Evolutionary conservation across 2,113 vertebrate genomes (phyloP), one percentile per base, ranked within the genome.

Genomic region (Polypterus bichir): DNA sequence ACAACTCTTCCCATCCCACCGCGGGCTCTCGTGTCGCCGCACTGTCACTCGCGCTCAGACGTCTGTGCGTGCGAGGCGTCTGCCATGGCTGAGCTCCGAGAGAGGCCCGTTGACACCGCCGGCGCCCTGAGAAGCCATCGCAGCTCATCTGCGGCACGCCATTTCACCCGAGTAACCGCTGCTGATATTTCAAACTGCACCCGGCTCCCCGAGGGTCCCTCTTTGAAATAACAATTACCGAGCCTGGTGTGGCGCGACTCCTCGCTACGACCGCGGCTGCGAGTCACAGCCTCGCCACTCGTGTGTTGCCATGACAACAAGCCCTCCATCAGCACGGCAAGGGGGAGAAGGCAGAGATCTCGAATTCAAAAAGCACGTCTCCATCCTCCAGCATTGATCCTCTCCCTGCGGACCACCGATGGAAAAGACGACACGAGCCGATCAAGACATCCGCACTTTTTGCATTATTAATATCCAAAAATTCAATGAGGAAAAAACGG

Each of bases 241-340:
- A 63, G 62, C 1, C n/a, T 45, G 0, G 67, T 66, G 67, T 4
- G 57, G 59, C 65, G 62, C 2, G 68, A 65, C 61, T 0, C 66
- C 67, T 44, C 65, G 65, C 60, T 65, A 60, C 67, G 73, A 74
- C 72, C 70, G 67, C 71, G 60, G 63, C 59, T 54, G 63, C 68
- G 54, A 70, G 68, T 69, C 74, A 79, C 79, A 74, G 73, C 11
- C 67, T 75, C 69, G 64, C 70, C 60, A 59, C 76, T 72, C 72
- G 76, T 67, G 69, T 46, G 82, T 89, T 81, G 76, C 79, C 83
- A 87, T 86, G 89, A 81, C 87, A 85, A 91, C 83, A 53, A 68
- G 70, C 64, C 1, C 67, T 75, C 76, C 71, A 61, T 68, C 74
- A 62, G 63, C 69, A 69, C 55, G 60, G 76, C 66, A 70, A 53